phyloP scores from a whole-genome alignment of 2,797 vertebrate species.

The Centropyge bicolor region DNA sequence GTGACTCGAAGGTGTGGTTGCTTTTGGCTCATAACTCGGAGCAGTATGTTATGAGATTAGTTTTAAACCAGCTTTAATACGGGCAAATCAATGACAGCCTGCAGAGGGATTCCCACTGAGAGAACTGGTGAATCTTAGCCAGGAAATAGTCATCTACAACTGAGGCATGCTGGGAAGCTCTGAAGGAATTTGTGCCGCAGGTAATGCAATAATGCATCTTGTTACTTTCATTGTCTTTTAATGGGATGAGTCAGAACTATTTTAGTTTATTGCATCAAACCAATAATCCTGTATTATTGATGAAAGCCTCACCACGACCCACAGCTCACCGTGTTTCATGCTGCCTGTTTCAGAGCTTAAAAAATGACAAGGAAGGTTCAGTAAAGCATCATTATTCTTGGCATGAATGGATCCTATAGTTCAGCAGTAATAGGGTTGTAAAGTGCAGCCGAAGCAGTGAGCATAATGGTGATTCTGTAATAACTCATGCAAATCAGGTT shows the following conservation, averaged over 20 bases:
- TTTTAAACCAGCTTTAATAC: not conserved
- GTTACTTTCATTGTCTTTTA: no score
- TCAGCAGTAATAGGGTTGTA: conserved; percentile 6
- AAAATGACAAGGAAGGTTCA: not conserved
- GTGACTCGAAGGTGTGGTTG: not conserved
- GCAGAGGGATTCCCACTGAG: not conserved
- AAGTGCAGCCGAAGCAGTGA: conserved; percentile 1
- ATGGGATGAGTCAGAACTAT: no score
- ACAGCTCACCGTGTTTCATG: not conserved
- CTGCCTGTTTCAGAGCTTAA: conserved; percentile 1
- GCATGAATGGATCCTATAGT: conserved; percentile 21
- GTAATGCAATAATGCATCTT: no score
- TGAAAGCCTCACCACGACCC: not conserved
- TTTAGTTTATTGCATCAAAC: not conserved
- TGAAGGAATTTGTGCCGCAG: no score
- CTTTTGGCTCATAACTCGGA: conserved; percentile 11
- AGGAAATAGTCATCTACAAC: not conserved
- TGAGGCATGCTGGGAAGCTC: no score
- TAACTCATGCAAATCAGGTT: conserved; percentile 51
- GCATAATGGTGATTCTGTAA: not conserved
- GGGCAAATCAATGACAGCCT: not conserved
- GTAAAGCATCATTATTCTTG: conserved; percentile 14
- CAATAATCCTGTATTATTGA: not conserved
- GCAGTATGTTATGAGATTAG: not conserved
- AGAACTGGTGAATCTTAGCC: not conserved